Conservation (phyloP, 1,140 invertebrate species). For the Dinoponera quadriceps region DNA sequence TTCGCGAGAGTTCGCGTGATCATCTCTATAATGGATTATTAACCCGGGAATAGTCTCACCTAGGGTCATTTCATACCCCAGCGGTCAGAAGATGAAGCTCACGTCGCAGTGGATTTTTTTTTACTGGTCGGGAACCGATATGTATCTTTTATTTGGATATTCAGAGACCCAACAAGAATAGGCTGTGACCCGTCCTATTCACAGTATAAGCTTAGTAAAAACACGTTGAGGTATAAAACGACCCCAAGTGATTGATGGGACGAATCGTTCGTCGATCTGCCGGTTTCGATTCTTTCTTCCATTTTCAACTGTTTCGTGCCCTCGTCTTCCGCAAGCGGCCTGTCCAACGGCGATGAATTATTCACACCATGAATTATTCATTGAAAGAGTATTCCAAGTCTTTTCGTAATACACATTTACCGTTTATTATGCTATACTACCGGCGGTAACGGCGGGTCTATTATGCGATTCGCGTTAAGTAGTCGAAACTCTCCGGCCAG, state of each 20-base stretch:
- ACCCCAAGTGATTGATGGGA: constrained; percentile 24
- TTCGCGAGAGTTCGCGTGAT: background rate
- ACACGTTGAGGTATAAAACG: too few species aligned
- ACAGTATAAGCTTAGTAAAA: too few species aligned
- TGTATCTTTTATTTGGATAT: too few species aligned
- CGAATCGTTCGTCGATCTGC: background rate
- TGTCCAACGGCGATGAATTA: constrained; percentile 62
- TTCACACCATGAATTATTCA: constrained; percentile 70
- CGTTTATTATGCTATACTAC: constrained; percentile 37
- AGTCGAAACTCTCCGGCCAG: constrained; percentile 3
- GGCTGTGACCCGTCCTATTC: too few species aligned
- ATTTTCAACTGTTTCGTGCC: constrained; percentile 45
- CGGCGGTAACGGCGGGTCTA: background rate
- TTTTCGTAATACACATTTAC: constrained; percentile 62
- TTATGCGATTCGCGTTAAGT: constrained; percentile 46
- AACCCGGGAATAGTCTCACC: background rate
- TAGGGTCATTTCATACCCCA: too few species aligned
- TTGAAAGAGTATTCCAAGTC: constrained; percentile 45
- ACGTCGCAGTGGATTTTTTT: too few species aligned
- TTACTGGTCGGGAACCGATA: too few species aligned
- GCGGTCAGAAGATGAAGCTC: too few species aligned
- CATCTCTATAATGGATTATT: constrained; percentile 55
- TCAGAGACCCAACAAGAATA: too few species aligned
- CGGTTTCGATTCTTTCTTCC: constrained; percentile 44
- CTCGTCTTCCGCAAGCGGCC: constrained; percentile 14